phyloP scores from a whole-genome alignment of 2,113 vertebrate genomes.

The Eulemur macaco region DNA sequence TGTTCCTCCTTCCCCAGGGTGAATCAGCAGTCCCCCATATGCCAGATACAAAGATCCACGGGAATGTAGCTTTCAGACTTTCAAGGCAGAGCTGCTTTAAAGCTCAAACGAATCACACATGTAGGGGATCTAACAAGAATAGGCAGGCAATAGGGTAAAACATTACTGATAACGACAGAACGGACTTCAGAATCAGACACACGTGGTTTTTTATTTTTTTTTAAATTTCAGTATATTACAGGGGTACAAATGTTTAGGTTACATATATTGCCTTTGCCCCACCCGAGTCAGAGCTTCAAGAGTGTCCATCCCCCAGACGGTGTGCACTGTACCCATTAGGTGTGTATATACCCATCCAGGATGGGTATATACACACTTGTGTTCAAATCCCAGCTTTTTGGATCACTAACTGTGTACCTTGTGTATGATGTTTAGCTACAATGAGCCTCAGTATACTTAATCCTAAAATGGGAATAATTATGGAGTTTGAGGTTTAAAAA shows the following conservation, averaged over 20 bases:
- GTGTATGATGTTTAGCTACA: not conserved
- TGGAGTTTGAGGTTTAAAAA: not conserved
- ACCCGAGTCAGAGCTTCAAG: too few relatives aligned
- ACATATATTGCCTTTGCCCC: too few relatives aligned
- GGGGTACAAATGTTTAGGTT: too few relatives aligned
- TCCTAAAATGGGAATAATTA: not conserved
- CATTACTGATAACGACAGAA: not conserved
- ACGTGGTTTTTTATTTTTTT: too few relatives aligned
- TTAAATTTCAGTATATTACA: too few relatives aligned
- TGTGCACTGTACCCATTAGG: too few relatives aligned
- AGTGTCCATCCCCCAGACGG: too few relatives aligned
- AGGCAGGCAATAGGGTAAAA: not conserved
- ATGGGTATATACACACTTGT: not conserved
- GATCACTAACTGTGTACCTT: not conserved
- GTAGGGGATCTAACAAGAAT: not conserved
- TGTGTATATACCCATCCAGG: too few relatives aligned
- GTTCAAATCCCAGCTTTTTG: not conserved
- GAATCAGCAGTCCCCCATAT: not conserved
- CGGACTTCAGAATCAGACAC: not conserved
- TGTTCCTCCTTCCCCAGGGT: not conserved
- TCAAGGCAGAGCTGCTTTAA: not conserved
- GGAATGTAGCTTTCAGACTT: not conserved
- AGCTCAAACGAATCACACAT: not conserved
- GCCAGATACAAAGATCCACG: not conserved
- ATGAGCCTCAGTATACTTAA: not conserved